These are phyloP conservation scores for Lamprologus tigripictilis DNA, from an alignment of 2,113 vertebrate genomes.

Conservation along the genomic window DNA sequence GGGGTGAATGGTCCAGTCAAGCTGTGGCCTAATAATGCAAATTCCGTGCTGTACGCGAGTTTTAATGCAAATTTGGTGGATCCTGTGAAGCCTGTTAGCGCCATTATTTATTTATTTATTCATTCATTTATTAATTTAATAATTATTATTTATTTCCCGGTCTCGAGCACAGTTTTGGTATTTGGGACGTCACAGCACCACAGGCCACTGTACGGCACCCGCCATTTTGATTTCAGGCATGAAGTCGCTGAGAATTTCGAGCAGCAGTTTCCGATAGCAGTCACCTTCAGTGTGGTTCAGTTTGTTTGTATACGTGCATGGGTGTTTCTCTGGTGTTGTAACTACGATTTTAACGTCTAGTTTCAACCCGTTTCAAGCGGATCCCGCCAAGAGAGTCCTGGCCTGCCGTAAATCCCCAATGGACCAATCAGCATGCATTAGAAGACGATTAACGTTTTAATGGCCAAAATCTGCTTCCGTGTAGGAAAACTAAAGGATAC, in stretches of 20 bases:
- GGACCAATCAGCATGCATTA: not conserved
- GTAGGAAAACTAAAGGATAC: rapidly evolving
- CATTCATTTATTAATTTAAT: not conserved
- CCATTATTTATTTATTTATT: rapidly evolving
- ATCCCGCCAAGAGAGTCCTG: not conserved
- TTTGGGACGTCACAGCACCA: not conserved
- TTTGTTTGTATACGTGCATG: not conserved
- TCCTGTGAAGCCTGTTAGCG: not conserved
- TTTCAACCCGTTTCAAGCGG: rapidly evolving
- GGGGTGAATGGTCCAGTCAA: not conserved
- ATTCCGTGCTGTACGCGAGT: not conserved
- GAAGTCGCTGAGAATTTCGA: not conserved
- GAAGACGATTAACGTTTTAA: not conserved
- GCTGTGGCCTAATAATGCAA: not conserved
- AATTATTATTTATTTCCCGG: not conserved
- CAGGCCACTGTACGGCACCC: not conserved
- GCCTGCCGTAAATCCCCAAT: not conserved
- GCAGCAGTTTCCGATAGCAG: not conserved
- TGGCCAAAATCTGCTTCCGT: not conserved
- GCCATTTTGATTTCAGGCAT: not conserved
- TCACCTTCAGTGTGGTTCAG: not conserved
- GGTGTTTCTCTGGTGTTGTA: not conserved
- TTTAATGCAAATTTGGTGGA: not conserved
- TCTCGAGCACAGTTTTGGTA: not conserved
- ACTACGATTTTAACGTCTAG: not conserved